Evolutionary conservation across 2,113 vertebrate species (phyloP), one percentile per base, ranked within the genome.

Genomic region (Thunnus maccoyii): DNA sequence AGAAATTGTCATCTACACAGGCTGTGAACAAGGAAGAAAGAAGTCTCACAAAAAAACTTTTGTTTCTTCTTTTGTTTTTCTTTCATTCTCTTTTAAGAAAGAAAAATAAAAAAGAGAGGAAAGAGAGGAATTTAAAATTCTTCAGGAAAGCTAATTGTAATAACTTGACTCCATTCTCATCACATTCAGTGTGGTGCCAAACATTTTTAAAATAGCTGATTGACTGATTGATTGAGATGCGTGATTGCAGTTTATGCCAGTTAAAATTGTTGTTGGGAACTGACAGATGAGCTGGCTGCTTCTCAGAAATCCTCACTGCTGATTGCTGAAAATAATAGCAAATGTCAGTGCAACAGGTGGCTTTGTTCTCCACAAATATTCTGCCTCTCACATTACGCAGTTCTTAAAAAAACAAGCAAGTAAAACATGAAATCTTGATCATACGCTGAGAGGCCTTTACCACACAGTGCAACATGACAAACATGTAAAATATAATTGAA

Each of bases 261-360:
- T 11, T 69, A 64, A 86, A 77, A 75, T 51, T 83, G 73, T 30
- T 18, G 10, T 18, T 36, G 27, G 54, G 51, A 75, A 65, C 77
- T 62, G 67, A 76, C 55, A 64, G 76, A 82, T 20, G 56, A 78
- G 76, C 52, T 50, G 52, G 58, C 67, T 65, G 70, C 60, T 72
- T 74, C 82, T 82, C 75, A 67, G 51, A 83, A 83, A 68, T 75
- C 56, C 58, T 74, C 12, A 18, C 25, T 64, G 22, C 72, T 86
- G 80, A 89, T 88, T 85, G 72, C 47, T 71, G 64, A 75, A 85
- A 91, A 88, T 79, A 65, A 87, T 62, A 71, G 50, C 9, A 88
- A 88, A 86, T 89, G 57, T 85, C 80, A 74, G 54, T 48, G 47
- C 70, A 89, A 84, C 84, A 90, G 80, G 89, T 76, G 80, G 55